Evolutionary conservation across 2,113 vertebrate species (phyloP).

Genomic region (Cariama cristata): DNA sequence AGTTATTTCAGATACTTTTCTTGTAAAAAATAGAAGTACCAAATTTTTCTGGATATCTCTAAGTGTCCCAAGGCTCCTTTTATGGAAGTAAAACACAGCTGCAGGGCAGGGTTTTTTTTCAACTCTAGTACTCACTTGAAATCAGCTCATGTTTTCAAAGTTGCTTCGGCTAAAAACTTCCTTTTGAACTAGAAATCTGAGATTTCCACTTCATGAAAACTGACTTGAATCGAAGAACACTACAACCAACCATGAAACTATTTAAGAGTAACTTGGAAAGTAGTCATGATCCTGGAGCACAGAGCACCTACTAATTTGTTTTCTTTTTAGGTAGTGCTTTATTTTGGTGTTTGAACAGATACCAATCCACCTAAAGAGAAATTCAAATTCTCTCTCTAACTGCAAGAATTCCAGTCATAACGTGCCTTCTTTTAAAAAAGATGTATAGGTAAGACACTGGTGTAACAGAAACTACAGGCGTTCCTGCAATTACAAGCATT

Average conservation of each 20-base stretch:
- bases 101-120: not conserved
- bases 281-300: not conserved
- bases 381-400: not conserved
- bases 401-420: not conserved
- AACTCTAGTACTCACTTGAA: not conserved
- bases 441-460: not conserved
- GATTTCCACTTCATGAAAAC: not conserved
- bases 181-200: not conserved
- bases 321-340: not conserved
- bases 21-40: not conserved
- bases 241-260: not conserved
- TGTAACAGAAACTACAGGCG: not conserved
- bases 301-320: not conserved
- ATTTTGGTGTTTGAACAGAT: not conserved
- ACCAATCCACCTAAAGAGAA: not conserved
- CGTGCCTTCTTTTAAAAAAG: not conserved
- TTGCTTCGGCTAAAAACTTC: not conserved
- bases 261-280: not conserved
- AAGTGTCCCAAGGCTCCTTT: not conserved
- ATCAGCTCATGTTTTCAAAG: not conserved
- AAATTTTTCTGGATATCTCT: not conserved
- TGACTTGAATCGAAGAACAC: not conserved
- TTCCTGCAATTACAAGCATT: not conserved
- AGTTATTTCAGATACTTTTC: not conserved
- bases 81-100: not conserved